Conservation (phyloP, 2,797 vertebrate species). For the Xerus rutilus region DNA sequence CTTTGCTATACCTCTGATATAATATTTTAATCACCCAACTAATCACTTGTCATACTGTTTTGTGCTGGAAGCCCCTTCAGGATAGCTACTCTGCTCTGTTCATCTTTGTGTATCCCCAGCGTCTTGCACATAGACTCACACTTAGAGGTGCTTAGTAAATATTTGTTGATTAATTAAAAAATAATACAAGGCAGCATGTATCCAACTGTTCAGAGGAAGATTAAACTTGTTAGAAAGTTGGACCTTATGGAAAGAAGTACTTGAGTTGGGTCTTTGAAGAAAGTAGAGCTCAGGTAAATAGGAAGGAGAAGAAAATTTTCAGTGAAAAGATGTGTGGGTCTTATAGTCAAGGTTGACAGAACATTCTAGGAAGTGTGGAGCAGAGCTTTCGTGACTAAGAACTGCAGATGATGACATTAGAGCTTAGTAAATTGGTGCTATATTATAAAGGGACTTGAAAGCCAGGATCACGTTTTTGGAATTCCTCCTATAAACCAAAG, state of each 20-base stretch:
- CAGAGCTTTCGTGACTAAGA: neutral
- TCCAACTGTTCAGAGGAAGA: neutral
- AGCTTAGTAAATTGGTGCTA: neutral
- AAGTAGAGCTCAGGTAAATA: neutral
- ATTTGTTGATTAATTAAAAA: conserved; percentile 29
- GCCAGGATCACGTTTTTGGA: neutral
- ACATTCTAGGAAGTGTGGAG: neutral
- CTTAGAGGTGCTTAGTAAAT: neutral
- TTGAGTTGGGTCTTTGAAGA: neutral
- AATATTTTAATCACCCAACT: neutral
- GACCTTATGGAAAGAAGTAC: neutral
- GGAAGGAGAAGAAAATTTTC: conserved; percentile 11
- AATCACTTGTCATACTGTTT: neutral
- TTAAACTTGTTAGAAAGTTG: conserved; percentile 13
- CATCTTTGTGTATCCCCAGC: neutral
- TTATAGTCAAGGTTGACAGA: neutral
- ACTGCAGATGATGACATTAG: neutral
- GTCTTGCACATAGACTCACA: neutral
- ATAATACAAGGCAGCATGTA: neutral
- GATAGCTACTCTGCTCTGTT: neutral
- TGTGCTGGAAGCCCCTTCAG: neutral
- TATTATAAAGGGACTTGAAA: neutral
- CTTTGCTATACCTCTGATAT: neutral
- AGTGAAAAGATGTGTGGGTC: neutral
- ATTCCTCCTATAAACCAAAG: neutral